Evolutionary conservation across 2,797 vertebrate species (phyloP), one percentile per base, ranked within the genome.

Genomic region (Muraenolepis orangiensis): DNA sequence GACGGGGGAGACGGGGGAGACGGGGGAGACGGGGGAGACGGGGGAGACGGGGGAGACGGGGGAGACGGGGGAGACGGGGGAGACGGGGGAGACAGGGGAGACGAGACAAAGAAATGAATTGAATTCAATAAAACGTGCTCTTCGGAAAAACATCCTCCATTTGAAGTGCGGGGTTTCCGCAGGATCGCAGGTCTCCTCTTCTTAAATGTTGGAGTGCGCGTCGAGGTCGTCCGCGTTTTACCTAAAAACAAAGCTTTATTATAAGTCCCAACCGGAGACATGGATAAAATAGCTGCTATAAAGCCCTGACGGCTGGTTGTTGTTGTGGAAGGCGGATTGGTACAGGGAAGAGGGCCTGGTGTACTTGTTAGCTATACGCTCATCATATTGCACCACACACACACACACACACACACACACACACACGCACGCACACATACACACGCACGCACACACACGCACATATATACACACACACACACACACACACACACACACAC

Each of bases 291-390:
- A 1, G 3, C n/a, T 26, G 8, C 51, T 26, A n/a, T n/a, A 61
- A 61, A 11, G 85, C 83, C 83, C 85, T 83, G 73, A 78, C 75
- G 81, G 87, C 89, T 89, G 86, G 92, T 92, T 93, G 90, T 92
- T 93, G 90, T 90, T 87, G 92, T 93, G 90, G 90, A 89, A 92
- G 90, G 90, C 83, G 72, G 74, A 68, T 72, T 80, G 80, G 84
- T 78, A 75, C 66, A 78, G 79, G 51, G 1, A 8, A 6, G 51
- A 61, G 51, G n/a, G 4, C 7, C 51, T 61, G 51, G 20, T 61
- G 20, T 61, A 61, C 51, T 61, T 26, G 51, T 61, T 61, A n/a
- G n/a, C n/a, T n/a, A n/a, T n/a, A n/a, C 32, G 32, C 32, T 34
- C 32, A 34, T 34, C 32, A 34, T 34, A 34, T 34, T 34, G 32